Conservation (phyloP, 2,113 vertebrate genomes). For the Struthio camelus region DNA sequence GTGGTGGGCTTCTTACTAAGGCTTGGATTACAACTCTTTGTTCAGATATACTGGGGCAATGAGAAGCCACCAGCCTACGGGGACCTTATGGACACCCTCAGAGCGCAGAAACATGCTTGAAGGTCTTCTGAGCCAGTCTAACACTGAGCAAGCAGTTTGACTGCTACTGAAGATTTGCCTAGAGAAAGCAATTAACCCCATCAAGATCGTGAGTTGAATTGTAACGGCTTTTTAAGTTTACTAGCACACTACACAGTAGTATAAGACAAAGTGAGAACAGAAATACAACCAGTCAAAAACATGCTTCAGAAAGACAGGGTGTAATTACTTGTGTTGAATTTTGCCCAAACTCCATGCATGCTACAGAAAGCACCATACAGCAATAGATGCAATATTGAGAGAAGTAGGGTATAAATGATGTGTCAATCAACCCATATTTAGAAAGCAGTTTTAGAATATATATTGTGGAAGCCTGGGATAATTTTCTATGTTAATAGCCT, state of each 20-base stretch:
- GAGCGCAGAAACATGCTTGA: neutral
- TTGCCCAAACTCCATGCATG: neutral
- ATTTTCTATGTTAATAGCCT: neutral
- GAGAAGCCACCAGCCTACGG: neutral
- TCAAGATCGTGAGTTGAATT: neutral
- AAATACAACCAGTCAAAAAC: neutral
- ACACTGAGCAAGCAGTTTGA: neutral
- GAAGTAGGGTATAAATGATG: neutral
- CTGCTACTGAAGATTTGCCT: neutral
- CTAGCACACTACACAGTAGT: neutral
- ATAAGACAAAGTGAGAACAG: neutral
- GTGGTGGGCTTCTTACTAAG: neutral
- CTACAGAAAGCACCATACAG: neutral
- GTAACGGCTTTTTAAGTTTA: neutral
- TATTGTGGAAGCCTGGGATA: neutral
- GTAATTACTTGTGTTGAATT: neutral
- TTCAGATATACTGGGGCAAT: neutral
- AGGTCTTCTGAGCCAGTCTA: no score
- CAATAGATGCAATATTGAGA: neutral
- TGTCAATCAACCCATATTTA: neutral
- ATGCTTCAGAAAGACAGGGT: neutral
- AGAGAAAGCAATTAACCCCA: neutral
- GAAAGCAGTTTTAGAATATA: neutral
- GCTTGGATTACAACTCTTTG: neutral
- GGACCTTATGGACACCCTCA: neutral